These are phyloP conservation scores for Archivesica marissinica DNA, from an alignment of 1,140 invertebrate genomes.

Conservation along the genomic window DNA sequence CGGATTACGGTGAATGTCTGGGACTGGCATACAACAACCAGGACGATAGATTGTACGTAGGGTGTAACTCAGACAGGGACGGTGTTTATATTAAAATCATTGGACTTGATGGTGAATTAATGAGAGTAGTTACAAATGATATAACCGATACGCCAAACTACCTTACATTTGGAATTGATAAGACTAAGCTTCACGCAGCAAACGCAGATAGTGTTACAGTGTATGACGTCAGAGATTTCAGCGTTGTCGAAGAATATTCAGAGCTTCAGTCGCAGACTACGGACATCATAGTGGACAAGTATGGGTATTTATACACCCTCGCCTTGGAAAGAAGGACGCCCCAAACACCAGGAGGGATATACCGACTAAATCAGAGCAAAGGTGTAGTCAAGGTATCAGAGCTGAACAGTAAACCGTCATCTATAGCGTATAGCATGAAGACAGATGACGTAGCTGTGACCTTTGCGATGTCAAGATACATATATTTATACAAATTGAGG, in stretches of 20 bases:
- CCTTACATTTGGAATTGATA: constrained; percentile 43
- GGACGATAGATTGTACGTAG: constrained; percentile 42
- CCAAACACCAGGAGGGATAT: constrained; percentile 48
- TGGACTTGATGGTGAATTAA: constrained; percentile 26
- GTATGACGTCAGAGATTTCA: constrained; percentile 47
- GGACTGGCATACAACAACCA: constrained; percentile 42
- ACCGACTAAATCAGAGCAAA: constrained; percentile 16
- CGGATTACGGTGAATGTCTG: constrained; percentile 49
- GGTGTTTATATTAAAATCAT: constrained; percentile 50
- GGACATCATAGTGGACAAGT: constrained; percentile 55
- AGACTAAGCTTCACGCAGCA: constrained; percentile 36
- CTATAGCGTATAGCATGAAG: constrained; percentile 34
- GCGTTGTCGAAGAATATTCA: constrained; percentile 31
- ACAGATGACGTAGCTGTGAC: constrained; percentile 54
- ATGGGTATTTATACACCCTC: constrained; percentile 50
- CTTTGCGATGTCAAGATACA: constrained; percentile 49
- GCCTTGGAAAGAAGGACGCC: constrained; percentile 36
- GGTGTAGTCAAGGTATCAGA: constrained; percentile 42
- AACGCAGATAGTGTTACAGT: constrained; percentile 52
- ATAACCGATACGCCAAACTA: constrained; percentile 44
- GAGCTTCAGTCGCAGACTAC: constrained; percentile 40
- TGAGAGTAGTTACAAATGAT: neutral
- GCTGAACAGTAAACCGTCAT: constrained; percentile 7
- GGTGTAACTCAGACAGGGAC: constrained; percentile 52
- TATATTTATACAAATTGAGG: constrained; percentile 49